These are phyloP conservation scores for Flabesymbios commensalis DNA, from an alignment of 2,888 invertebrate genomes.

Conservation along the genomic window DNA sequence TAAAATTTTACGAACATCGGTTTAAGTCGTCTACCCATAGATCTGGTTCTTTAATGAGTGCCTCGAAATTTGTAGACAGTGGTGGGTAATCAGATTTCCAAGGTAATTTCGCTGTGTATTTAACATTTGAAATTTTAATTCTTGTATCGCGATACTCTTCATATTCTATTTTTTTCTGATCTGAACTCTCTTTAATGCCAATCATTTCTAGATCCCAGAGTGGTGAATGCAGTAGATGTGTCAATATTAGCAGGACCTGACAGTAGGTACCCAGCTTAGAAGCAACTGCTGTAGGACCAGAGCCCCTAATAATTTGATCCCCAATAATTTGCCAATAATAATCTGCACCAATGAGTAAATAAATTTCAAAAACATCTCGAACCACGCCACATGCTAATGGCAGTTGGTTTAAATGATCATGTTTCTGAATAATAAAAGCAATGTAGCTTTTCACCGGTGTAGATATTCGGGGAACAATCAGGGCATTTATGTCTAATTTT, in stretches of 20 bases:
- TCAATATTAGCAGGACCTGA: no score
- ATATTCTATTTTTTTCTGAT: no score
- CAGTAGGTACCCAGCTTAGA: no score
- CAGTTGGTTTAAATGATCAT: background rate
- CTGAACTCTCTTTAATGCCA: no score
- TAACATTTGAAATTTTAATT: no score
- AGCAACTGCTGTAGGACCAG: no score
- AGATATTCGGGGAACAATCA: background rate
- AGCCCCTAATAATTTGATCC: no score
- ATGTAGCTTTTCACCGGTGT: background rate
- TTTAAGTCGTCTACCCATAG: background rate
- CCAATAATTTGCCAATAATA: no score
- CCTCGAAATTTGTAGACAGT: background rate
- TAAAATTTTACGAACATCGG: background rate
- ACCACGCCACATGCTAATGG: background rate
- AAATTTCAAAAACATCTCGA: background rate
- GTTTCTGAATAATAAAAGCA: background rate
- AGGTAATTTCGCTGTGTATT: slow-evolving; percentile 1
- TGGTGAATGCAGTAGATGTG: no score
- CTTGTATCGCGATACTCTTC: no score
- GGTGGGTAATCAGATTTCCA: slow-evolving; percentile 5
- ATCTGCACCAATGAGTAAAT: no score
- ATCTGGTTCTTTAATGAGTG: background rate
- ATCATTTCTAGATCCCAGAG: no score
- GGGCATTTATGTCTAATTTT: background rate